phyloP scores from a whole-genome alignment of 2,888 invertebrate species.

The Patella caerulea region DNA sequence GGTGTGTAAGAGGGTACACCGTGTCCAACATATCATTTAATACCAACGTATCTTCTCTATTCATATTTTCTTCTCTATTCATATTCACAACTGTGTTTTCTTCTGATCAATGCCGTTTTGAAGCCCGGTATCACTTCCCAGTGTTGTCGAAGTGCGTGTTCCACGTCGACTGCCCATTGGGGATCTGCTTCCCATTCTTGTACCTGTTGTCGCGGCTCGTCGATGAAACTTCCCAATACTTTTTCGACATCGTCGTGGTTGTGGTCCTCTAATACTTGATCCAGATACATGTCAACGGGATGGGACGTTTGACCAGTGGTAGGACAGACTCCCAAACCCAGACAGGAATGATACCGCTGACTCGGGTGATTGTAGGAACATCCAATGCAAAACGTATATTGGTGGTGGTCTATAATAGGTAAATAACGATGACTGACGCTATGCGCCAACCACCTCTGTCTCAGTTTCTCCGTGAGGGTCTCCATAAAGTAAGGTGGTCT shows the following conservation, averaged over 20 bases:
- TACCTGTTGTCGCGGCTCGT: not conserved
- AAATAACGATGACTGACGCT: too few relatives aligned
- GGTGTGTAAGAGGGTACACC: too few relatives aligned
- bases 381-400: not conserved
- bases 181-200: not conserved
- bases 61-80: too few relatives aligned
- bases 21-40: too few relatives aligned
- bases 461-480: not conserved
- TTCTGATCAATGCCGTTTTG: too few relatives aligned
- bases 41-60: too few relatives aligned
- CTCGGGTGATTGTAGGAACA: not conserved
- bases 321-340: not conserved
- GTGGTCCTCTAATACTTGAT: not conserved
- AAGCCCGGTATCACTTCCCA: not conserved
- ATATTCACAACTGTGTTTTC: too few relatives aligned
- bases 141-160: not conserved
- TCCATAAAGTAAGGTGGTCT: not conserved
- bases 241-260: not conserved
- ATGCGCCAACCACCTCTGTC: not conserved
- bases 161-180: not conserved
- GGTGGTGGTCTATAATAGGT: not conserved
- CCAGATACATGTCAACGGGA: not conserved
- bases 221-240: not conserved
- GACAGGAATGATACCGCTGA: not conserved
- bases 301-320: not conserved